Conservation (phyloP, 2,113 vertebrate genomes). For the Corvus hawaiiensis region DNA sequence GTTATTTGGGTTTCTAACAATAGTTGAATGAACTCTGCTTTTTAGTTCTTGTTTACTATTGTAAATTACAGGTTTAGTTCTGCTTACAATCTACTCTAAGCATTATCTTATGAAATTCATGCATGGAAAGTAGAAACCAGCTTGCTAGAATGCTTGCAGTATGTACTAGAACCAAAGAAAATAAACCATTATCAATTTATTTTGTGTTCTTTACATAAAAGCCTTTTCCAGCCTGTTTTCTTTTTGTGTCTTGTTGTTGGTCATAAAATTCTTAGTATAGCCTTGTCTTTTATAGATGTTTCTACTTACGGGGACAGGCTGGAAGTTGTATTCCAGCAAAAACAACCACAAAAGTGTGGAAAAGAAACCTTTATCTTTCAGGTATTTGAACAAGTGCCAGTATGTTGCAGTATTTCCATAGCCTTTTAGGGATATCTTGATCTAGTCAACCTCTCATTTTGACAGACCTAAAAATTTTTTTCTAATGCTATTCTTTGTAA, state of each 20-base stretch:
- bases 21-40: not conserved
- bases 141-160: not conserved
- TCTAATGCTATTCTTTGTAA: not conserved
- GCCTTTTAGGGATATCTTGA: not conserved
- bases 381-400: not conserved
- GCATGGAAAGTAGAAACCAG: not conserved
- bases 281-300: not conserved
- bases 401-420: not conserved
- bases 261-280: not conserved
- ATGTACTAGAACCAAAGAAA: not conserved
- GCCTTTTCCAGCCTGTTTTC: not conserved
- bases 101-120: not conserved
- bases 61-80: not conserved
- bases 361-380: not conserved
- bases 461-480: not conserved
- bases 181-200: not conserved
- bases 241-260: not conserved
- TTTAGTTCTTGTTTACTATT: not conserved
- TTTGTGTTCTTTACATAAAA: not conserved
- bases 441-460: not conserved
- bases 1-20: not conserved
- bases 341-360: not conserved
- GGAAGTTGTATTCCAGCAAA: not conserved
- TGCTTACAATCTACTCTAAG: not conserved
- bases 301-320: not conserved